A percentile compares a stretch with the other conserved stretches of the same genome.
phyloP scores from a whole-genome alignment of 2,797 vertebrate genomes.

The Phoebastria nigripes region DNA sequence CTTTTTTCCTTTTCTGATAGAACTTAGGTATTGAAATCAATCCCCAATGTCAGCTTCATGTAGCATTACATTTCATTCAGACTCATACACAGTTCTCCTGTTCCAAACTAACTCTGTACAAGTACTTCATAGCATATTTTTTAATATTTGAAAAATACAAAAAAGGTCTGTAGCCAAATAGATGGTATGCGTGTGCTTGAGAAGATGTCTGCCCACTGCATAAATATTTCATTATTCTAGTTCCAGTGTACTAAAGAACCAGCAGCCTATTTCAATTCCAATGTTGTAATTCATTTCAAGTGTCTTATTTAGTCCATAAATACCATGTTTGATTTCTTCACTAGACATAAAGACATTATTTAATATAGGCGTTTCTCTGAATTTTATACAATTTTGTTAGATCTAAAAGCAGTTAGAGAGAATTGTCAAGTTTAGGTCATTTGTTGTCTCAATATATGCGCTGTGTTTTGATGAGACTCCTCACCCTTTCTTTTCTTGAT shows the following conservation, averaged over 20 bases:
- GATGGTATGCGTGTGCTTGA: neutral
- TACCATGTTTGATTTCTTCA: neutral
- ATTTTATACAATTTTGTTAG: neutral
- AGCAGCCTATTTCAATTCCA: neutral
- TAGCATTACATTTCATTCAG: neutral
- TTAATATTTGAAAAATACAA: neutral
- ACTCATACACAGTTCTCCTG: neutral
- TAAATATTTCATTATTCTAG: neutral
- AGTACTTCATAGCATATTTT: neutral
- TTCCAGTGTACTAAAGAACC: neutral
- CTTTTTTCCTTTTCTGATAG: neutral
- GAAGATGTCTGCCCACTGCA: neutral
- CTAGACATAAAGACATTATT: neutral
- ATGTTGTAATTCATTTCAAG: neutral
- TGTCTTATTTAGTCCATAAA: neutral
- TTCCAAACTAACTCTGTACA: neutral
- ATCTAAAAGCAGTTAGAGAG: neutral
- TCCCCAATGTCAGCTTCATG: neutral
- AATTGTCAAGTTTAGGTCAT: neutral
- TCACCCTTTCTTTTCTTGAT: conserved; percentile 74
- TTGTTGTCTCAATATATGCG: neutral
- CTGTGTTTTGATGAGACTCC: conserved; percentile 19
- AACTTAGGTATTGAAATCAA: neutral
- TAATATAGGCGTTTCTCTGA: neutral
- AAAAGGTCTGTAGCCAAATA: neutral